Base-by-base conservation (phyloP, 2,797 vertebrate genomes). In the Platalea minor region DNA sequence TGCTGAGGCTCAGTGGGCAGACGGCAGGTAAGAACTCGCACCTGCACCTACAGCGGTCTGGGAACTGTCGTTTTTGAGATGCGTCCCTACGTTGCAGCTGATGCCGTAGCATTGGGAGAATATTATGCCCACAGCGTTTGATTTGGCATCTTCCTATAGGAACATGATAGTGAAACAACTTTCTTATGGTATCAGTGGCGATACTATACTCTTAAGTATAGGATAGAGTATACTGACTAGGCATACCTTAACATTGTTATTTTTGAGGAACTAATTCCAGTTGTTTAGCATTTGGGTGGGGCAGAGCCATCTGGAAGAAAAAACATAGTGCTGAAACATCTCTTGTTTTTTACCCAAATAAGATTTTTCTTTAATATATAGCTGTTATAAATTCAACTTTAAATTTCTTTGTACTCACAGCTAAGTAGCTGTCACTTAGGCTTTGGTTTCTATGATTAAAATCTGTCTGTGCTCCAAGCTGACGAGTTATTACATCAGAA, bases 91-190 rank as follows among this genome's bases (percentile, higher is more conserved):
- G 12, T 39, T 17, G 31, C 2, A 5, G 67, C n/a, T 4, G 17
- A 6, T 20, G 5, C 50, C 3, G 1, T 17, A 28, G 10, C 7
- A 1, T 0, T 2, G 20, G 45, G 70, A 41, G 33, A 41, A 20
- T 5, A 8, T 35, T 15, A 8, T 1, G 9, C 64, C 57, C 39
- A 4, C 19, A n/a, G 60, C 26, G 2, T 31, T 35, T 23, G 17
- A 15, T 29, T 39, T 9, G 7, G 46, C 31, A 15, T 29, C 72
- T 70, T 45, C 51, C 21, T 28, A 0, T 13, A 29, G 48, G 33
- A 45, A 9, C 10, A 6, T 2, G 5, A 2, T 11, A 9, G 6
- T 43, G 60, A 60, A 56, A 39, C 14, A 4, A 14, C 41, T 61
- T 77, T 31, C 20, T 37, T 33, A 6, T 2, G 21, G 26, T 29